These are phyloP conservation scores for Psittacula echo DNA, from an alignment of 2,797 vertebrate genomes.

Conservation along the genomic window DNA sequence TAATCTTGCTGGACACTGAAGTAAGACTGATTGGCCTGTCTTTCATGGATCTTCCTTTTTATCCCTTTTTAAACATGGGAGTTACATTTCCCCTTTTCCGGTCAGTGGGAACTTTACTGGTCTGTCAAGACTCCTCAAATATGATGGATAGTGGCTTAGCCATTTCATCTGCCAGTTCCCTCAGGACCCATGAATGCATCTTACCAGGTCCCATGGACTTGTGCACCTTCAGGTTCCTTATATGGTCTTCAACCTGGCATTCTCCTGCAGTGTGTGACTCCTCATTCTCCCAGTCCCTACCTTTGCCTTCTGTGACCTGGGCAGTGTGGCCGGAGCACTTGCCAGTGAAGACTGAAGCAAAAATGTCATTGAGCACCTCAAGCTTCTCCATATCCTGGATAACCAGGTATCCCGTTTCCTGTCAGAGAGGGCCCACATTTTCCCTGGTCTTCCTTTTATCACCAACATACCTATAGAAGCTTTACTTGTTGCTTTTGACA, in stretches of 20 bases:
- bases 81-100: not conserved
- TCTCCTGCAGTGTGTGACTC: not conserved
- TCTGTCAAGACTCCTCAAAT: not conserved
- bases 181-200: not conserved
- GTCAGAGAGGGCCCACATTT: not conserved
- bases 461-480: not conserved
- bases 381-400: no score
- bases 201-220: not conserved
- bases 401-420: no score
- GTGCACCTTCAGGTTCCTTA: not conserved
- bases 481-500: not conserved
- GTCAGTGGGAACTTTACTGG: not conserved
- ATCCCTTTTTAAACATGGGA: not conserved
- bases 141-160: not conserved
- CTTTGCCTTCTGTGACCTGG: not conserved
- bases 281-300: not conserved
- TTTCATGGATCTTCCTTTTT: not conserved
- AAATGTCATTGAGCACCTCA: not conserved
- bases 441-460: not conserved
- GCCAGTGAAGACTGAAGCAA: not conserved
- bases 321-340: not conserved
- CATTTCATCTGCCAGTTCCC: not conserved
- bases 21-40: not conserved
- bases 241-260: not conserved
- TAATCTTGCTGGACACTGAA: not conserved